A percentile compares a stretch with the other conserved stretches of the same genome.
These are phyloP conservation scores for Megaceryle maxima DNA, from an alignment of 2,113 vertebrate genomes.

Conservation along the genomic window DNA sequence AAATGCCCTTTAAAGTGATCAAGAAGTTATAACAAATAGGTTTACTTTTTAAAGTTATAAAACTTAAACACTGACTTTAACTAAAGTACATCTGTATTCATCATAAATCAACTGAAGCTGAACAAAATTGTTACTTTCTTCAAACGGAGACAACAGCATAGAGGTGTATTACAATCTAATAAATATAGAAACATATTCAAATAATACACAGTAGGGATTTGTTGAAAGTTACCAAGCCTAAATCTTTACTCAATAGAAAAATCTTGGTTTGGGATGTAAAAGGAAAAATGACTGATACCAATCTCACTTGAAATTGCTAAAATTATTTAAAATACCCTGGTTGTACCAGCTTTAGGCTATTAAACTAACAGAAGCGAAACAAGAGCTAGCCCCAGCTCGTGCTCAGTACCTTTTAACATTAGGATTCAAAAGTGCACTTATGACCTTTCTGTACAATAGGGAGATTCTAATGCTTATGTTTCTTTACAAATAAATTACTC, in stretches of 20 bases:
- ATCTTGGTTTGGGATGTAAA: background rate
- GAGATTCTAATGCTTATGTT: background rate
- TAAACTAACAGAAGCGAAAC: background rate
- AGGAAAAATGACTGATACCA: background rate
- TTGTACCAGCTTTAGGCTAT: background rate
- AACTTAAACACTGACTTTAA: background rate
- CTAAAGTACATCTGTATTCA: background rate
- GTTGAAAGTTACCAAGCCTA: background rate
- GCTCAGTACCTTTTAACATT: background rate
- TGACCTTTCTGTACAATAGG: background rate
- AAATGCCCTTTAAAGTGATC: background rate
- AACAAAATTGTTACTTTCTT: background rate
- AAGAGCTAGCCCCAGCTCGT: background rate
- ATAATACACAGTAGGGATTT: background rate
- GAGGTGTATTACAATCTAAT: background rate
- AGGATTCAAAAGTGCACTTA: background rate
- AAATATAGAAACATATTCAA: background rate
- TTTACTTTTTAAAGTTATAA: background rate
- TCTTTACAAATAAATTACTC: background rate
- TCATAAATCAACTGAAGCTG: background rate
- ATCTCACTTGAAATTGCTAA: background rate
- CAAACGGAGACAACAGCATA: background rate
- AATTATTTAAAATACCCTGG: background rate
- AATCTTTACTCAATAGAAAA: background rate
- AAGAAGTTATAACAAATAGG: background rate